Conservation (phyloP, 92 coral and sea anemone genomes). For the Micromussa lordhowensis region DNA sequence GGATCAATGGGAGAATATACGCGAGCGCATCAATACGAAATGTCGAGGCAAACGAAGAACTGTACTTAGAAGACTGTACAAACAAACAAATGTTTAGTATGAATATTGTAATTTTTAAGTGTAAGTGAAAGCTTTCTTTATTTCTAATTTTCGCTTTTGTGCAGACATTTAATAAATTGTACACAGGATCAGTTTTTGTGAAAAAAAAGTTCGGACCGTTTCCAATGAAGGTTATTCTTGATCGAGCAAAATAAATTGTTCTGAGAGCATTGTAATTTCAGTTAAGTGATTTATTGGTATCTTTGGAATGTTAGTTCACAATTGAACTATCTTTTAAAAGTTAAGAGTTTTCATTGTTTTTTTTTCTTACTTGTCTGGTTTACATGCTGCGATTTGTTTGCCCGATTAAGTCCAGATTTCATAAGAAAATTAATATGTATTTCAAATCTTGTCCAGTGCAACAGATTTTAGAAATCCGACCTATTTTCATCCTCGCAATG, state of each 20-base stretch:
- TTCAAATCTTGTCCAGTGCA: no score
- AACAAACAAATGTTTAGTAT: no score
- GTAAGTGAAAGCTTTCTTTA: no score
- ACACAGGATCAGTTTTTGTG: neutral
- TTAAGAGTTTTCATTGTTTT: neutral
- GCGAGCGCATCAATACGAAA: slow-evolving; percentile 48
- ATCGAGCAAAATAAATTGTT: neutral
- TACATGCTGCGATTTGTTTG: no score
- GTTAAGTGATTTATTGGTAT: neutral
- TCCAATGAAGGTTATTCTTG: neutral
- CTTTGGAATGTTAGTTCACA: neutral
- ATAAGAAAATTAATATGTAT: no score
- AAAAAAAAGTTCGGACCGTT: neutral
- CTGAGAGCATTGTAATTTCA: slow-evolving; percentile 5
- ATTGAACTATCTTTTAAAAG: neutral
- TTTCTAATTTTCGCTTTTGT: no score
- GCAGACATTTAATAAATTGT: neutral
- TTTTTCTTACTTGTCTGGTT: neutral
- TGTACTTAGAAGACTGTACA: no score
- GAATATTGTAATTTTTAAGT: no score
- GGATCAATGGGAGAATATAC: slow-evolving; percentile 15
- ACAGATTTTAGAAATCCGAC: no score
- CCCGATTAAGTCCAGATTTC: no score
- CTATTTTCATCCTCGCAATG: no score
- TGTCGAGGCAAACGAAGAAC: no score